phyloP scores from a whole-genome alignment of 2,888 invertebrate species.

The Trilocha varians region DNA sequence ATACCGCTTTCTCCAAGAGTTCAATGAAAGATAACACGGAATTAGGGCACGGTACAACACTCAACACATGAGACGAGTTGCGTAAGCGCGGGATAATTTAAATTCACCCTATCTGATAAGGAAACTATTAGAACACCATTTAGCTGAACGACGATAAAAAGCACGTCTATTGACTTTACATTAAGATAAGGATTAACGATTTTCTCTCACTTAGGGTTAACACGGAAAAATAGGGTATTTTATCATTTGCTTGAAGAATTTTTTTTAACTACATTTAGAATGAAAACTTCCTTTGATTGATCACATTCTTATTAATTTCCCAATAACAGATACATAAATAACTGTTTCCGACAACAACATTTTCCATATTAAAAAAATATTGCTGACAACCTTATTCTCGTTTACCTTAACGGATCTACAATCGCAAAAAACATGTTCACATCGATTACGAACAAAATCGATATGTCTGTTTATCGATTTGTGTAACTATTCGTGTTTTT shows the following conservation, averaged over 20 bases:
- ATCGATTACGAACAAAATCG: background rate
- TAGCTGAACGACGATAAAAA: slow-evolving; percentile 31
- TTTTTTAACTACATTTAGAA: no score
- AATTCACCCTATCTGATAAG: slow-evolving; percentile 40
- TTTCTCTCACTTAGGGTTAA: slow-evolving; percentile 20
- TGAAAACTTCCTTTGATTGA: no score
- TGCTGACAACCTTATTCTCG: background rate
- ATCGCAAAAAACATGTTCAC: background rate
- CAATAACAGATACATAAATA: no score
- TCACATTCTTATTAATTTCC: no score
- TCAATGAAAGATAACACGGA: background rate
- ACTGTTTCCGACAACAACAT: background rate
- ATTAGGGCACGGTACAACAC: background rate
- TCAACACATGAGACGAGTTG: slow-evolving; percentile 3
- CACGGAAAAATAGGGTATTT: no score
- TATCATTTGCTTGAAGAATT: no score
- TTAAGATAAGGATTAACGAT: no score
- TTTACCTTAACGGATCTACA: background rate
- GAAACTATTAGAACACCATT: slow-evolving; percentile 31
- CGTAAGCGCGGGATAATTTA: slow-evolving; percentile 20
- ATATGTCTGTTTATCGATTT: background rate
- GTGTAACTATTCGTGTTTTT: background rate
- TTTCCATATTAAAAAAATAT: background rate
- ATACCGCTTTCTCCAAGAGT: no score
- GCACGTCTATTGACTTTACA: slow-evolving; percentile 34